A percentile compares a stretch with the other conserved stretches of the same genome.
phyloP scores from a whole-genome alignment of 2,797 vertebrate species.

The Myiothlypis coronata region DNA sequence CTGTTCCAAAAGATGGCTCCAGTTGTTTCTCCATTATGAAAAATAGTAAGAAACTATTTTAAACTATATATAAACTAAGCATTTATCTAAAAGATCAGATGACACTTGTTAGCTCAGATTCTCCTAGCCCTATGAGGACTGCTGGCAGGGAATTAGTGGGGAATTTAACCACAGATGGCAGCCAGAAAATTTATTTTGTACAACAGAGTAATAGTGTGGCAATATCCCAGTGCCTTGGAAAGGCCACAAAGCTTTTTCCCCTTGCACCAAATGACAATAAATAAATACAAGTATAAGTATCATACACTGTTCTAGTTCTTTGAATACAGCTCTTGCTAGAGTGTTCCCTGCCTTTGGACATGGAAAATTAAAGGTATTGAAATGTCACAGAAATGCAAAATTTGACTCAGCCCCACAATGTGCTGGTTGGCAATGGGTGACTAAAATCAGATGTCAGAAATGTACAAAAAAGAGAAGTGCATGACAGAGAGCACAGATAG shows the following conservation, averaged over 20 bases:
- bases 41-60: neutral
- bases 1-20: neutral
- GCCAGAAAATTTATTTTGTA: neutral
- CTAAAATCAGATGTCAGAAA: neutral
- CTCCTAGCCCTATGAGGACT: neutral
- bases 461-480: accelerated
- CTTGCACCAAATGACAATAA: neutral
- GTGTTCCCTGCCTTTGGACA: neutral
- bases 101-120: neutral
- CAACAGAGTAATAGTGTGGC: neutral
- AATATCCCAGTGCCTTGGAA: neutral
- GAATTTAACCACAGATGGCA: neutral
- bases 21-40: neutral
- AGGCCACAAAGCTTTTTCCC: neutral
- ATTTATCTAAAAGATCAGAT: neutral
- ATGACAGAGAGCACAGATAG: neutral
- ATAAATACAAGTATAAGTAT: neutral
- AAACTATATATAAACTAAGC: neutral
- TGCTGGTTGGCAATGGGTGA: neutral
- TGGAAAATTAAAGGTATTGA: neutral
- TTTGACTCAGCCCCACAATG: neutral
- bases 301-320: neutral
- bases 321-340: neutral
- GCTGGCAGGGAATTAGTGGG: neutral
- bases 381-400: neutral